Evolutionary conservation across 2,888 invertebrate species (phyloP), one percentile per base, ranked within the genome.

Genomic region (Strigamia maritima): DNA sequence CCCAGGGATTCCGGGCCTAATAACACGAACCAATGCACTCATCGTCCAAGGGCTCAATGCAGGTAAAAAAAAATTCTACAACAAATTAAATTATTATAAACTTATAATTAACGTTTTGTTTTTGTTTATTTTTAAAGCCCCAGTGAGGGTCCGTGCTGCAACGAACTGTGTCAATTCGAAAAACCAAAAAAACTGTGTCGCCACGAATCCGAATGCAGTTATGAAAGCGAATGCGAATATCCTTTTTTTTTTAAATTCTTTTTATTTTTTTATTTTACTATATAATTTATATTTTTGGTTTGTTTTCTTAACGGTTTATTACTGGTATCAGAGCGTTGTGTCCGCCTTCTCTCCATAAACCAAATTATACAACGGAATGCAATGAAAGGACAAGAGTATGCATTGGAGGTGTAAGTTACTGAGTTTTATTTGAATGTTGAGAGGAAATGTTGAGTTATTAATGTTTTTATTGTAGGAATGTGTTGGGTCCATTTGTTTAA

Each of bases 121-220:
- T 14, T 75, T 70, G 76, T 77, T 80, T 79, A 80, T 80, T 83
- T 78, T 83, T 88, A 83, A 87, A 96, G 97, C 85, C 98, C 98
- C 0, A 97, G 97, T 79, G 94, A 98, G 89, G 99, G 99, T 8
- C 98, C 97, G 28, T 99, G 99, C 88, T 99, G 98, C 87, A 90
- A 91, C 84, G 90, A 90, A 80, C 89, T 90, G 40, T 97, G 97
- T 86, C 89, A 89, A 83, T 97, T 94, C 87, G 81, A 80, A 24
- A 28, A 16, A 8, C 0, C 24, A 19, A 49, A 26, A 3, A 81
- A 82, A 75, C 81, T 83, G 38, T 88, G 88, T 81, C 82, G 84
- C 78, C 81, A 82, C 24, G 83, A 82, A 38, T 84, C 86, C 7
- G 97, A 98, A 85, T 98, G 98, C 87, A 94, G 94, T 84, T 92